A percentile compares a stretch with the other conserved stretches of the same genome.
phyloP scores from a whole-genome alignment of 2,888 invertebrate genomes.

The Perizoma affinitatum region DNA sequence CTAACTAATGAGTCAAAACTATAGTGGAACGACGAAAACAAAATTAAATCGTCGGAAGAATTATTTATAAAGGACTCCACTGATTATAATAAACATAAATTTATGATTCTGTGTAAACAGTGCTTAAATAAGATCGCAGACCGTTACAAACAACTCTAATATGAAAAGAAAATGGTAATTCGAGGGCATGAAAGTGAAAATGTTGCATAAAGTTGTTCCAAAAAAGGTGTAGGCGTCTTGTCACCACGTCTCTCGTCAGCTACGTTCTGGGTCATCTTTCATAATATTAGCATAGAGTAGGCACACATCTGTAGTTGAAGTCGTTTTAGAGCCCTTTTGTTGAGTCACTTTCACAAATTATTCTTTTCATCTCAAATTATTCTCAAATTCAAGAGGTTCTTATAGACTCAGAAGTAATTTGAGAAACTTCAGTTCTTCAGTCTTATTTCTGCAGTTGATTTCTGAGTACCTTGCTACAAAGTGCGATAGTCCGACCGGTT shows the following conservation, averaged over 20 bases:
- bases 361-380: not conserved
- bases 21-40: no score
- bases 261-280: slow-evolving; percentile 36
- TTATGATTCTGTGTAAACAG: not conserved
- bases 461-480: no score
- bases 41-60: no score
- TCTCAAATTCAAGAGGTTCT: not conserved
- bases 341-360: slow-evolving; percentile 31
- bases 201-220: slow-evolving; percentile 24
- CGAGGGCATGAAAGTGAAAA: slow-evolving; percentile 22
- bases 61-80: no score
- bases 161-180: slow-evolving; percentile 14
- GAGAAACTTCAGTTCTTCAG: no score
- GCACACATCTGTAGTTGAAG: slow-evolving; percentile 31
- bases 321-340: slow-evolving; percentile 31
- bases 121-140: slow-evolving; percentile 2
- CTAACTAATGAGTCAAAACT: no score
- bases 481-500: no score
- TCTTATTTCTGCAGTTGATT: no score
- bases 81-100: no score
- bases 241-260: slow-evolving; percentile 5
- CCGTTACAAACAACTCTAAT: slow-evolving; percentile 3
- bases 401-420: no score
- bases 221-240: slow-evolving; percentile 17
- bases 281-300: slow-evolving; percentile 36